Base-by-base conservation (phyloP, 2,113 vertebrate genomes). In the Erpornis zantholeuca region DNA sequence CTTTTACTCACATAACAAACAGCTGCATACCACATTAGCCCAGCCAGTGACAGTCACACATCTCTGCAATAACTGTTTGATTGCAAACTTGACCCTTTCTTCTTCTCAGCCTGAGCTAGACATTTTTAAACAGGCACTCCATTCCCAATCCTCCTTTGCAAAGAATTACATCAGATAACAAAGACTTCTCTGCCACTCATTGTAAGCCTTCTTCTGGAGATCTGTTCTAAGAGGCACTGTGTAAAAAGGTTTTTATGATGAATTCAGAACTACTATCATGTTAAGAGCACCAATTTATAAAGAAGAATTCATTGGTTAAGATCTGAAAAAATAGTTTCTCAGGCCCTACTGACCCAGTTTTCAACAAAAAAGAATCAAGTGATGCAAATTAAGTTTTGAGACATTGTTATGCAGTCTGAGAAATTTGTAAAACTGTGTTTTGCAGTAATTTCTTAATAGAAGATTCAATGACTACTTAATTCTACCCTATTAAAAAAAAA, bases 261-360 rank as follows among this genome's bases (percentile, higher is more conserved):
- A 98, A 98, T 99, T 98, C 98, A 97, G 96, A 98, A 98, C 98
- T 97, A 98, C 98, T 98, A 98, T 99, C 98, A 98, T 98, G 98
- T 98, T 98, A 98, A 98, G 97, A 98, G 98, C 98, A 98, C 98
- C 98, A 98, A 98, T 98, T 99, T 98, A 98, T 98, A 98, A 98
- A 98, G 98, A 98, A 98, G 98, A 98, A 98, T 98, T 98, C 98
- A 98, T 97, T 97, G 97, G 98, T 98, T 98, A 97, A 98, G 98
- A 98, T 98, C 97, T 97, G 97, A 97, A 98, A 98, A 98, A 98
- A 98, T 97, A 97, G 98, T 98, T 98, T 98, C 98, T 98, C 98
- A 98, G 98, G 97, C 98, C 97, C 98, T 98, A 98, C 97, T 98
- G 98, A 99, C 98, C 98, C 97, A 98, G 97, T 98, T 98, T 98